Evolutionary conservation across 2,113 vertebrate species (phyloP).

Genomic region (Nibea albiflora): DNA sequence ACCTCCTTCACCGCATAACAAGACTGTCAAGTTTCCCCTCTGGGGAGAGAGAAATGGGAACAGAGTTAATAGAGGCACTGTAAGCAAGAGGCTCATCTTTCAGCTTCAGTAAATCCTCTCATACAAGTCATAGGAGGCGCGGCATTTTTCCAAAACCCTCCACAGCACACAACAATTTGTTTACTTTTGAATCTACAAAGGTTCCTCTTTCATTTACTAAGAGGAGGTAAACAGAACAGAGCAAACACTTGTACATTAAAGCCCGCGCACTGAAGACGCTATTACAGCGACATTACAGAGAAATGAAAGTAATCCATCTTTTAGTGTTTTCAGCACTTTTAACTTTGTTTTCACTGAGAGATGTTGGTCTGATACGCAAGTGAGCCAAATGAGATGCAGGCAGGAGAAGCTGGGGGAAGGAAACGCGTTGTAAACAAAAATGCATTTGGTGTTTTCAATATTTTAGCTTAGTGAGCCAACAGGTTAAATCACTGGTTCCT

Average conservation of each 20-base stretch:
- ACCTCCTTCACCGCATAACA: conserved; percentile 94
- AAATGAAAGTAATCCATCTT: conserved; percentile 34
- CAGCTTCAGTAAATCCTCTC: conserved; percentile 16
- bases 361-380: conserved; percentile 16
- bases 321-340: conserved; percentile 22
- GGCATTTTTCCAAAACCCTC: neutral
- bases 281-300: conserved; percentile 21
- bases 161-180: conserved; percentile 4
- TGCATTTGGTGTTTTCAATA: neutral
- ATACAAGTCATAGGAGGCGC: neutral
- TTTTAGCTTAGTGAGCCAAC: conserved; percentile 5
- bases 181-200: neutral
- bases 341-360: conserved; percentile 22
- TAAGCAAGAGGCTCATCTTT: conserved; percentile 30
- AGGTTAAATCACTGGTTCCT: conserved; percentile 1
- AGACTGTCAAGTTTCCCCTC: conserved; percentile 94
- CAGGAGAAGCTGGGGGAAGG: conserved; percentile 15
- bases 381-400: conserved; percentile 2
- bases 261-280: conserved; percentile 22
- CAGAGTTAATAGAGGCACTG: conserved; percentile 25
- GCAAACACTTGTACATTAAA: conserved; percentile 13
- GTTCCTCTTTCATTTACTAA: conserved; percentile 1
- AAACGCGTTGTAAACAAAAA: conserved; percentile 49
- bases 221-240: conserved; percentile 4
- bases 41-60: conserved; percentile 66